A percentile compares a stretch with the other conserved stretches of the same genome.
phyloP scores from a whole-genome alignment of 2,113 vertebrate genomes.

The Crotalus helleri region DNA sequence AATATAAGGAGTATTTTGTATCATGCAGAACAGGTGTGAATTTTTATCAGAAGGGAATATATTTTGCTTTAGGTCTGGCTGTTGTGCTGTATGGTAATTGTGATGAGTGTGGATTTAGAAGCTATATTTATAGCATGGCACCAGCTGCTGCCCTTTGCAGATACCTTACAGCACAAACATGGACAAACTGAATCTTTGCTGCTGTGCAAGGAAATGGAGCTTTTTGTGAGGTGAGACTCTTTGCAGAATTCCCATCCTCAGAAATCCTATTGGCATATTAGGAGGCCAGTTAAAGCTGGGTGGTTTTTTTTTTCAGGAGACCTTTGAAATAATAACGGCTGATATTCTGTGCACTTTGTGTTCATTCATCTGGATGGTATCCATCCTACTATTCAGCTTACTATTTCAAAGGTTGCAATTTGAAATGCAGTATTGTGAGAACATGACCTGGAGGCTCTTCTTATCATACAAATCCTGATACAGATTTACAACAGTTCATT shows the following conservation, averaged over 20 bases:
- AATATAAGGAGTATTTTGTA: not conserved
- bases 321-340: not conserved
- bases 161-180: not conserved
- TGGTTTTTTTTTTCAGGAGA: not conserved
- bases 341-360: not conserved
- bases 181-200: not conserved
- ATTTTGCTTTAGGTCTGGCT: not conserved
- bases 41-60: not conserved
- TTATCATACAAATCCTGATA: not conserved
- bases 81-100: not conserved
- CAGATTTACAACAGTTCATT: not conserved
- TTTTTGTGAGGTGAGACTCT: not conserved
- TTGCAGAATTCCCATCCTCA: not conserved
- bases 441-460: not conserved
- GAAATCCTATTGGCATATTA: not conserved
- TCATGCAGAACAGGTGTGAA: not conserved
- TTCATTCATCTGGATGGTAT: not conserved
- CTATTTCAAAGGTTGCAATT: not conserved
- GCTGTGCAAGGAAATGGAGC: not conserved
- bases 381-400: not conserved
- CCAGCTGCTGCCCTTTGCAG: not conserved
- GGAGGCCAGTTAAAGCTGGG: not conserved
- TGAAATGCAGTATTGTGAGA: not conserved
- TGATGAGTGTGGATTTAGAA: not conserved
- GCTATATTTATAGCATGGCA: not conserved